Conservation (phyloP, 2,797 vertebrate species). For the Acipenser ruthenus region DNA sequence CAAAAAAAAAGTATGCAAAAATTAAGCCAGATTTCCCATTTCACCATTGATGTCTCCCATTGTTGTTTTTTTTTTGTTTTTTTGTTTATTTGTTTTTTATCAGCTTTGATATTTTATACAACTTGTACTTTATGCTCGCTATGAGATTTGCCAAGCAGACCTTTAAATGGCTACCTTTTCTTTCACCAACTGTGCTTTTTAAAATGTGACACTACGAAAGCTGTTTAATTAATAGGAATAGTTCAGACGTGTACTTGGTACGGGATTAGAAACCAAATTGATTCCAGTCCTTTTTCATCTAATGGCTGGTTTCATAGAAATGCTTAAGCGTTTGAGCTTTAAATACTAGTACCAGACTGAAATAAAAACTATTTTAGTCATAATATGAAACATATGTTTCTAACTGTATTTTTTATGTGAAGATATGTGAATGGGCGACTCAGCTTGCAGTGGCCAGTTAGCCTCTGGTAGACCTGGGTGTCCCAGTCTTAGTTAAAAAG, state of each 20-base stretch:
- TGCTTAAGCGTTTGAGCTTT: slow-evolving; percentile 33
- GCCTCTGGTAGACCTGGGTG: slow-evolving; percentile 49
- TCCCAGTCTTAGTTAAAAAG: slow-evolving; percentile 63
- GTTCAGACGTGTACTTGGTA: slow-evolving; percentile 82
- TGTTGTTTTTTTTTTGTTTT: neutral
- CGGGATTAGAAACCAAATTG: slow-evolving; percentile 91
- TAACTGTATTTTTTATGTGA: slow-evolving; percentile 58
- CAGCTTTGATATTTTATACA: neutral
- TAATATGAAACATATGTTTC: slow-evolving; percentile 94
- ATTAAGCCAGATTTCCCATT: neutral
- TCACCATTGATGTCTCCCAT: neutral
- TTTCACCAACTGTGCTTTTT: slow-evolving; percentile 53
- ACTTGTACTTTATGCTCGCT: no score
- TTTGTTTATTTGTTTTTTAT: neutral
- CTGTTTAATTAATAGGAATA: slow-evolving; percentile 84
- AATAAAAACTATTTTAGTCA: slow-evolving; percentile 55
- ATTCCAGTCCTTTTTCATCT: slow-evolving; percentile 84
- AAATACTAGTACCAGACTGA: slow-evolving; percentile 39
- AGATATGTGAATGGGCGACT: slow-evolving; percentile 52
- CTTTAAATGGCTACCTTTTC: slow-evolving; percentile 49
- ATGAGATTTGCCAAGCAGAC: slow-evolving; percentile 31
- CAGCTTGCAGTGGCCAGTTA: slow-evolving; percentile 48
- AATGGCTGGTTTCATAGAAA: slow-evolving; percentile 68
- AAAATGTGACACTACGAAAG: slow-evolving; percentile 63
- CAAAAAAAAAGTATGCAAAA: slow-evolving; percentile 15